Evolutionary conservation across 2,888 invertebrate species (phyloP).

Genomic region (Eupelmus urozonus): DNA sequence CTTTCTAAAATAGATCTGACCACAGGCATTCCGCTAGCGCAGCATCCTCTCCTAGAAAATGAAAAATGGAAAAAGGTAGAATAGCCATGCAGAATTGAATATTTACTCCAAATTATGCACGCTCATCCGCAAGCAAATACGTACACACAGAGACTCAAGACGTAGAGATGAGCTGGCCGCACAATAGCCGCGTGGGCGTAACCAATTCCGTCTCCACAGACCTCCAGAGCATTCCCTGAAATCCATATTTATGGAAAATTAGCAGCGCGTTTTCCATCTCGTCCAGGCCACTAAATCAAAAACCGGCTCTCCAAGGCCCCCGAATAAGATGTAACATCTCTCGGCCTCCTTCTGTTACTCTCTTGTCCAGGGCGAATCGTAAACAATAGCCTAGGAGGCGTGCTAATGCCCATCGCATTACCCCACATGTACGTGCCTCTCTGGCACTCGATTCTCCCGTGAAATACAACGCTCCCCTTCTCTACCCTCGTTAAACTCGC

Average conservation of each 20-base stretch:
- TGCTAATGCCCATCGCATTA: conserved; percentile 25
- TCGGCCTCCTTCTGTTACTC: too few relatives aligned
- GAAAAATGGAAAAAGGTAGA: background rate
- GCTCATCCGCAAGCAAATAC: background rate
- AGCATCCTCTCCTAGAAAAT: background rate
- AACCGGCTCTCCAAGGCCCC: too few relatives aligned
- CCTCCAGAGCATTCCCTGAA: too few relatives aligned
- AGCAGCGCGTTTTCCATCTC: background rate
- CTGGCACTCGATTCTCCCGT: too few relatives aligned
- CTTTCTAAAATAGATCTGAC: too few relatives aligned
- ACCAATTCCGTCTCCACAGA: too few relatives aligned
- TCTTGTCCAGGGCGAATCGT: too few relatives aligned
- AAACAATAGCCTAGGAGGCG: too few relatives aligned
- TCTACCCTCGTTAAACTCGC: background rate
- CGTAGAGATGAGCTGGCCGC: too few relatives aligned
- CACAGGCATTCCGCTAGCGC: too few relatives aligned
- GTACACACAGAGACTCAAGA: too few relatives aligned
- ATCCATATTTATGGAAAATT: conserved; percentile 40
- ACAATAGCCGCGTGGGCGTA: too few relatives aligned
- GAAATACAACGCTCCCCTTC: background rate
- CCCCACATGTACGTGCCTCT: background rate
- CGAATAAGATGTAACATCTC: conserved; percentile 1
- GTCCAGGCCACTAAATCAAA: background rate
- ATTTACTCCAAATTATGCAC: conserved; percentile 21
- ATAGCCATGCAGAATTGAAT: conserved; percentile 3